Base-by-base conservation (phyloP, 2,888 invertebrate species). In the Acronicta leporina region DNA sequence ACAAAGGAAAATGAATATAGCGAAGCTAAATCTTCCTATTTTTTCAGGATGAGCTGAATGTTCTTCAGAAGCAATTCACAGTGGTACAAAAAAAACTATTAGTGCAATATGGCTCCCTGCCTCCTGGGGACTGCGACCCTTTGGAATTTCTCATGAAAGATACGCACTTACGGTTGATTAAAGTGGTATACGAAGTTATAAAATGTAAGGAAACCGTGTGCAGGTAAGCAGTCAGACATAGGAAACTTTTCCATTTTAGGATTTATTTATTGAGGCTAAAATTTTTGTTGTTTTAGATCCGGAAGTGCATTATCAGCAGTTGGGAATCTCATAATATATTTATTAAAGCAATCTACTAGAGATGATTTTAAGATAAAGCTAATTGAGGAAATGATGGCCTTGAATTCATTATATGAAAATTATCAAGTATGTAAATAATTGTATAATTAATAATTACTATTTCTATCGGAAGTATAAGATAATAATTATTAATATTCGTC, bases 61-160 rank as follows among this genome's bases (percentile, higher is more conserved):
- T 95, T 55, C 90, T 96, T 44, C 96, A 97, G 70, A 95, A 95
- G 33, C 98, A 98, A 86, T 97, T 97, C 85, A 95, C 97, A 46
- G 93, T 97, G 58, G 95, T 98, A 38, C 97, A 98, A 88, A 96
- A 97, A 83, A 94, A 96, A 66, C 91, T 98, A 40, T 92, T 98
- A 64, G 96, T 97, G 2, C 96, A 97, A 82, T 97, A 97, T 82
- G 97, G 97, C 73, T 97, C 98, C 60, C 95, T 97, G 82, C 97
- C 97, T 52, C 97, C 97, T 0, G 95, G 96, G 1, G 96, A 97
- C 43, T 94, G 98, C 63, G 95, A 96, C 45, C 96, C 96, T 58
- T 88, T 98, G 50, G 97, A 97, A 84, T 95, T 96, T 48, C 90
- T 98, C 7, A 94, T 97, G 81, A 95, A 96, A 62, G 96, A 97